Percentiles rank a stretch among this genome's conserved stretches.
Evolutionary conservation across 1,140 invertebrate species (phyloP).

Genomic region (Ceratina calcarata): DNA sequence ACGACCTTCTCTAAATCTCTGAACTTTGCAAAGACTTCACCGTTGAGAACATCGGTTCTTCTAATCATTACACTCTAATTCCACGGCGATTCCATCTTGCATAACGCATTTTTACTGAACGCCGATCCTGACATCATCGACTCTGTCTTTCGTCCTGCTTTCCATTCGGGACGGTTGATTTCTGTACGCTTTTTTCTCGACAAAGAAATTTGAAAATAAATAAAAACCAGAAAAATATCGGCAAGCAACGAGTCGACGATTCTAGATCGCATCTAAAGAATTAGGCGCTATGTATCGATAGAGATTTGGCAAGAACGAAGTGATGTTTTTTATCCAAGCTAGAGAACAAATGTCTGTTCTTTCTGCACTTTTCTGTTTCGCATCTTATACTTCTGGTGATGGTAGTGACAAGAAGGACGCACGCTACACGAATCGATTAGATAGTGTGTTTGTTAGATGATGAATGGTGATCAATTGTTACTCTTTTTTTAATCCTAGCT

Average conservation of each 20-base stretch:
- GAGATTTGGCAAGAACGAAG: conserved; percentile 38
- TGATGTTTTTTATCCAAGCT: background rate
- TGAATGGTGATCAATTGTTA: conserved; percentile 55
- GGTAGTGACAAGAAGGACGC: conserved; percentile 47
- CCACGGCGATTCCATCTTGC: conserved; percentile 2
- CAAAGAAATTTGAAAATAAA: conserved; percentile 16
- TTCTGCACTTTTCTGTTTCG: background rate
- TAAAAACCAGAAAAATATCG: conserved; percentile 34
- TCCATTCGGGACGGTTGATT: conserved; percentile 37
- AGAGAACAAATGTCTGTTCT: background rate
- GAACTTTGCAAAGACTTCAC: background rate
- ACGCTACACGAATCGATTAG: conserved; percentile 43
- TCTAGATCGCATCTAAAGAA: background rate
- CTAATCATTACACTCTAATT: conserved; percentile 25
- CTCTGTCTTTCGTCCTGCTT: conserved; percentile 14
- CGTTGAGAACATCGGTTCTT: background rate
- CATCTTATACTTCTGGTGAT: conserved; percentile 29
- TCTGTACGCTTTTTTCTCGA: background rate
- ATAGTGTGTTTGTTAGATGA: conserved; percentile 31
- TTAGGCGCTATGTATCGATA: background rate
- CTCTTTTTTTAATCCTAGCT: conserved; percentile 55
- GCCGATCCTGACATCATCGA: background rate
- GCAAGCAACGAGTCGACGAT: conserved; percentile 21
- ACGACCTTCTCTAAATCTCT: background rate
- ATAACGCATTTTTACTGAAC: background rate